Base-by-base conservation (phyloP, 2,888 invertebrate species). In the Drosophila neotestacea region DNA sequence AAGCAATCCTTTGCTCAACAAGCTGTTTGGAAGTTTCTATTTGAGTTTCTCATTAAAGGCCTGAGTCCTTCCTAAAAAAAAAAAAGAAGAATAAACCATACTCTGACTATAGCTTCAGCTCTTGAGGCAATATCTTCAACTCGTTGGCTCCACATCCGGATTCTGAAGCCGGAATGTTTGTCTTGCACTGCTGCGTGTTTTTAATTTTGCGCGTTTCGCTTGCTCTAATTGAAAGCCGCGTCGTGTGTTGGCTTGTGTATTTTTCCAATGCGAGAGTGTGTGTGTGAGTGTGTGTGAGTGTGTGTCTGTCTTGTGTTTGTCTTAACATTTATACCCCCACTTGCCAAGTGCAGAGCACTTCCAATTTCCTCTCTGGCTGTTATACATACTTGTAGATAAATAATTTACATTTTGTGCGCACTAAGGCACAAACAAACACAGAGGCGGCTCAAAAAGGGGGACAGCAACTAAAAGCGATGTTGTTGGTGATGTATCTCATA, bases 181-280 rank as follows among this genome's bases (percentile, higher is more conserved):
- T 70, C 75, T 88, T 88, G 83, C 82, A 79, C 77, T 86, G 75
- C 69, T 78, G 87, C 84, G 87, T 81, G 78, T 89, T 87, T 77
- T 79, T 89, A 70, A 75, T 80, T 90, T 90, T 90, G 79, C 88
- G 85, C 91, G 91, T 88, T 90, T 90, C 88, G 89, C 89, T 85
- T 85, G 74, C 64, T 88, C 84, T 85, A 85, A 85, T 85, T 85
- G 84, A 84, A 84, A 84, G 86, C 86, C 88, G 88, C 88, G 86
- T 75, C 83, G 77, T 84, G 51, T 71, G 59, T 60, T 68, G 46
- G 48, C 22, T 52, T 56, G 82, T 87, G 79, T 87, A 72, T 72
- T 52, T 51, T 67, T 52, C 67, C 65, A 63, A 73, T 41, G 27
- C 42, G 16, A 42, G 16, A n/a, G 16, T 58, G 41, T 61, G 38